phyloP scores from a whole-genome alignment of 2,113 vertebrate species.

The Oxygymnocypris stewartii region DNA sequence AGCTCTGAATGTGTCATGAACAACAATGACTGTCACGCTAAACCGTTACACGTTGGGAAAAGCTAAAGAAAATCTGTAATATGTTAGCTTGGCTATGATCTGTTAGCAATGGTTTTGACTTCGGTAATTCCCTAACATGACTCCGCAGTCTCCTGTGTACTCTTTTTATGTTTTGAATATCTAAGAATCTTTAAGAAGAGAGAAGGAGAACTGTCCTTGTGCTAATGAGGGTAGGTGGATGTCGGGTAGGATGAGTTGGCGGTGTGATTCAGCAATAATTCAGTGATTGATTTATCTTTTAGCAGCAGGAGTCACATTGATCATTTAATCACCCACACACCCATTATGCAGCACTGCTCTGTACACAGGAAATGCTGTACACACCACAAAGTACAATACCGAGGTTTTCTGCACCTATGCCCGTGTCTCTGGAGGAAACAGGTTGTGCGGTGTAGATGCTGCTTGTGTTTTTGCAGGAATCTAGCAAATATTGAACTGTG shows the following conservation, averaged over 20 bases:
- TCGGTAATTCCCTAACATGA: not conserved
- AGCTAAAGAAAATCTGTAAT: not conserved
- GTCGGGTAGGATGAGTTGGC: slow-evolving; percentile 8
- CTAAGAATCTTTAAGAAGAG: not conserved
- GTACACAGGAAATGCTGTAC: slow-evolving; percentile 24
- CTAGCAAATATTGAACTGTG: not conserved
- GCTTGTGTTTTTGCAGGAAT: not conserved
- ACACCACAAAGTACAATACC: not conserved
- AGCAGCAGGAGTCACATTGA: slow-evolving; percentile 44
- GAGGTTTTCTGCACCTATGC: not conserved
- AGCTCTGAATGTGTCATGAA: not conserved
- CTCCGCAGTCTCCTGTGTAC: not conserved
- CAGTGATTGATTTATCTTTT: slow-evolving; percentile 52
- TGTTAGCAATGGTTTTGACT: not conserved
- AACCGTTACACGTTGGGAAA: not conserved
- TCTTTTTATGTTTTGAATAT: not conserved
- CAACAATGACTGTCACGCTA: not conserved
- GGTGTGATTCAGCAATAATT: slow-evolving; percentile 33
- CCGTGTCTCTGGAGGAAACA: slow-evolving; percentile 10
- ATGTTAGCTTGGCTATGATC: too few relatives aligned
- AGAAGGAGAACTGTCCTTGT: not conserved
- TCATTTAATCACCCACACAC: slow-evolving; percentile 33
- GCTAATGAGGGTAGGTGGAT: slow-evolving; percentile 23
- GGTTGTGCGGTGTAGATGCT: not conserved
- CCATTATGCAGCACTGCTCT: slow-evolving; percentile 6